phyloP scores from a whole-genome alignment of 2,113 vertebrate species.

The Daboia siamensis region DNA sequence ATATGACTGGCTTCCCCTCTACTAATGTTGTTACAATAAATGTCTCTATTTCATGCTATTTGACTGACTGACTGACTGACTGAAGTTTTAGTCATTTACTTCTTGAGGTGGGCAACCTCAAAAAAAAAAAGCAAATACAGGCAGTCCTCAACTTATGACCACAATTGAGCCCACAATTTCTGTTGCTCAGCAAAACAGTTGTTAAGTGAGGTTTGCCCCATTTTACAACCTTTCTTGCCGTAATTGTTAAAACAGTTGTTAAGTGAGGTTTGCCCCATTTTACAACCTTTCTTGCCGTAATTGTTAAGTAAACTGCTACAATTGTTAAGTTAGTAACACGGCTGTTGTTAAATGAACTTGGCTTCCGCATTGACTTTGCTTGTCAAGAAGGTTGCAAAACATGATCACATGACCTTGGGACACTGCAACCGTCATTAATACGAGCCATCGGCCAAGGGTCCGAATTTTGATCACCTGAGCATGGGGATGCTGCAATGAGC shows the following conservation, averaged over 20 bases:
- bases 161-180: background rate
- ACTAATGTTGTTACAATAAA: slow-evolving; percentile 11
- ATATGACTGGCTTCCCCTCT: background rate
- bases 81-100: background rate
- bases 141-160: background rate
- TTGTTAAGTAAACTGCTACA: background rate
- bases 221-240: background rate
- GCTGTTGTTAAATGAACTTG: background rate
- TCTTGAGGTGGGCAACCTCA: background rate
- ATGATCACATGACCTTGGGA: background rate
- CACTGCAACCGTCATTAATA: background rate
- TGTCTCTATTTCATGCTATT: background rate
- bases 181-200: background rate
- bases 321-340: background rate
- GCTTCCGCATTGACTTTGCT: background rate
- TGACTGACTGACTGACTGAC: background rate
- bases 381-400: background rate
- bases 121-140: background rate
- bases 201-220: background rate
- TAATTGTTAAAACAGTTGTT: background rate
- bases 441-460: background rate
- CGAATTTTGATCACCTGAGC: background rate
- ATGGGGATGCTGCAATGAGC: background rate
- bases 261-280: background rate
- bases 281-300: background rate